A percentile compares a stretch with the other conserved stretches of the same genome.
Conservation (phyloP, 2,888 invertebrate species). For the Apotomis turbidana region DNA sequence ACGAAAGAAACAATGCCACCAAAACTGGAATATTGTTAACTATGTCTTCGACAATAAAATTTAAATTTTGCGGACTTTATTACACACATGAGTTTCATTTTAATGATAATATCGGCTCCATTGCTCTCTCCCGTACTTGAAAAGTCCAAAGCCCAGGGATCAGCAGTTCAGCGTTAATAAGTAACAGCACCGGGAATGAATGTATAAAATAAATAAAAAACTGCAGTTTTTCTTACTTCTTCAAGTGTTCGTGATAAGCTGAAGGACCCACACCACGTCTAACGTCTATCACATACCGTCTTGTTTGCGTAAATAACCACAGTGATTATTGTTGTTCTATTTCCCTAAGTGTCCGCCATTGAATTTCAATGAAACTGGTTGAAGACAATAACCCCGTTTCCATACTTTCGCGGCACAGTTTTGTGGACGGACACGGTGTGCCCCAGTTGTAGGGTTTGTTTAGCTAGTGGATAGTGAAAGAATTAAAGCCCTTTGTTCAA, state of each 20-base stretch:
- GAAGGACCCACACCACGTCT: slow-evolving; percentile 16
- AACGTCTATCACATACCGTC: slow-evolving; percentile 16
- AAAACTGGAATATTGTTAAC: too few relatives aligned
- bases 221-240: too few relatives aligned
- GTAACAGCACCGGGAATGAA: too few relatives aligned
- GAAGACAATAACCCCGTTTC: slow-evolving; percentile 37
- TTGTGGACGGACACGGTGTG: slow-evolving; percentile 31
- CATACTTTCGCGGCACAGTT: slow-evolving; percentile 38
- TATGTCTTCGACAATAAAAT: too few relatives aligned
- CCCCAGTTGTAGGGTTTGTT: slow-evolving; percentile 30
- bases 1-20: too few relatives aligned
- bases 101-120: too few relatives aligned
- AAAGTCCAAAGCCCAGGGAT: too few relatives aligned
- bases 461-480: slow-evolving; percentile 19
- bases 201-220: too few relatives aligned
- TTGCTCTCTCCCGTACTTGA: too few relatives aligned
- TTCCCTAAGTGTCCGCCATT: slow-evolving; percentile 36
- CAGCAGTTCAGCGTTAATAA: too few relatives aligned
- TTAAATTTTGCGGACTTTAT: too few relatives aligned
- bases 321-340: slow-evolving; percentile 41
- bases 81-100: too few relatives aligned
- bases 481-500: slow-evolving; percentile 23
- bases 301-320: slow-evolving; percentile 40
- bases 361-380: slow-evolving; percentile 39
- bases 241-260: neutral